Conservation (phyloP, 2,888 invertebrate species). For the Galerucella calmariensis region DNA sequence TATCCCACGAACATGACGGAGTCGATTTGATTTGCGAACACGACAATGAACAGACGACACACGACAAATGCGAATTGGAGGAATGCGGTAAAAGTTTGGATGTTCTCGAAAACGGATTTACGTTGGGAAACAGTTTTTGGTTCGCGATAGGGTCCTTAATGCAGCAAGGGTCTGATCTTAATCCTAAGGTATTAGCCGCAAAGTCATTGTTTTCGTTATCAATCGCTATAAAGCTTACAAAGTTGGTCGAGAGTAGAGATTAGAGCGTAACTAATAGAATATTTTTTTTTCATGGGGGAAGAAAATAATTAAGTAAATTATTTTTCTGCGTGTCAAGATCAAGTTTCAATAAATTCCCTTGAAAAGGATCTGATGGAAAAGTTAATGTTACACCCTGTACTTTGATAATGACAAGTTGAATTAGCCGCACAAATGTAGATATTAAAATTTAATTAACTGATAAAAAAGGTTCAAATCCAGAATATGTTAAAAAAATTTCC, state of each 20-base stretch:
- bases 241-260: not conserved
- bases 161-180: conserved; percentile 91
- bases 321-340: not conserved
- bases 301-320: not conserved
- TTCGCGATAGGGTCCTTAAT: conserved; percentile 95
- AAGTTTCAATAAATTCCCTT: not conserved
- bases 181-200: conserved; percentile 81
- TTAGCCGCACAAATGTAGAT: too few species aligned
- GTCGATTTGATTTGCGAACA: conserved; percentile 50
- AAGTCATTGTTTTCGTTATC: conserved; percentile 53
- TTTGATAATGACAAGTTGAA: not conserved
- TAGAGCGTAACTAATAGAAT: not conserved
- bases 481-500: not conserved
- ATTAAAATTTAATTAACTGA: not conserved
- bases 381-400: too few species aligned
- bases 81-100: conserved; percentile 53
- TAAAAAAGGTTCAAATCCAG: not conserved
- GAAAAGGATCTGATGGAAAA: not conserved
- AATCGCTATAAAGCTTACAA: conserved; percentile 10
- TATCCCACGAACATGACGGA: conserved; percentile 18
- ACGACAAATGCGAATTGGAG: conserved; percentile 45
- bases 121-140: conserved; percentile 92
- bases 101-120: conserved; percentile 81
- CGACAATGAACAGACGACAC: conserved; percentile 51
- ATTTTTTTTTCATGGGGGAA: not conserved